phyloP scores from a whole-genome alignment of 2,797 vertebrate species.

The Erethizon dorsatum region DNA sequence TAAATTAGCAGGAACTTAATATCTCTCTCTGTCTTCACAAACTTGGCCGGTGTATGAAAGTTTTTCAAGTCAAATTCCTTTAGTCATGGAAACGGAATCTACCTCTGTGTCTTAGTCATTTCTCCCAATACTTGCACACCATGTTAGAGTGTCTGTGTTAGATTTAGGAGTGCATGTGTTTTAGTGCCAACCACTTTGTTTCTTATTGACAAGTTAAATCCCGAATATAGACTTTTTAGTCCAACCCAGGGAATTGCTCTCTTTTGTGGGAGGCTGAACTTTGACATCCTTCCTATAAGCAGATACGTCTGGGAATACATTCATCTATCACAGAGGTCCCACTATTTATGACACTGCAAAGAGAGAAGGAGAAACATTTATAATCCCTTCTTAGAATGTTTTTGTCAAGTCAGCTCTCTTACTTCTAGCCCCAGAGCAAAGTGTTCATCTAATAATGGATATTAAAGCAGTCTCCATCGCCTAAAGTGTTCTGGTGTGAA shows the following conservation, averaged over 20 bases:
- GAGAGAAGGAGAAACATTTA: background rate
- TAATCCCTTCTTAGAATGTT: background rate
- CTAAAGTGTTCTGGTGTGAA: background rate
- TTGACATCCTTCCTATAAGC: background rate
- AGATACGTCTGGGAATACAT: background rate
- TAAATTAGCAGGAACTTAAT: background rate
- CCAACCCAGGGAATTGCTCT: background rate
- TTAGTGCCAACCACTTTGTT: background rate
- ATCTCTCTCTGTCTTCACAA: background rate
- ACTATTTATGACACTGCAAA: background rate
- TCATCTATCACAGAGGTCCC: background rate
- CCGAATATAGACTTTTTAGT: background rate
- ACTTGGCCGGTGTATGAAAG: background rate
- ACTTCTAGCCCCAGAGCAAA: background rate
- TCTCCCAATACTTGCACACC: accelerated
- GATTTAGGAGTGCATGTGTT: background rate
- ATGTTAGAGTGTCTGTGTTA: background rate
- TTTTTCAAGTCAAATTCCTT: background rate
- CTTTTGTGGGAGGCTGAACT: background rate
- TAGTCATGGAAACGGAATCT: background rate
- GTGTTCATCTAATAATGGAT: background rate
- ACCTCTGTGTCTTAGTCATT: background rate
- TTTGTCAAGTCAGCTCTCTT: background rate
- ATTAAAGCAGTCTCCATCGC: background rate
- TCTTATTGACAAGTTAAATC: conserved; percentile 15